Evolutionary conservation across 2,113 vertebrate genomes (phyloP).

Genomic region (Poeciliopsis turrubarensis): DNA sequence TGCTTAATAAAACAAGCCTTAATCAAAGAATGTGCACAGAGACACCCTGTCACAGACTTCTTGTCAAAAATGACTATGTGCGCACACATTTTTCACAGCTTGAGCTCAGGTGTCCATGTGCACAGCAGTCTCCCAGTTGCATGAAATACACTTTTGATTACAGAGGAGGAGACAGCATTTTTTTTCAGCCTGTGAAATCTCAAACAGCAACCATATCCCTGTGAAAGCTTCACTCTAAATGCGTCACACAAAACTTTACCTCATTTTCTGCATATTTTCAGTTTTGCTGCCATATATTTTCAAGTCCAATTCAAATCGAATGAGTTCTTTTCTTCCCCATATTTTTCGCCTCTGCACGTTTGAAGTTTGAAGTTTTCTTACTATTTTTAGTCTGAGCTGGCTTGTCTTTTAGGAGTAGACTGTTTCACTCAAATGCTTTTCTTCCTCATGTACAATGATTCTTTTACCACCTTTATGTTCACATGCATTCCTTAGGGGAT

Average conservation of each 20-base stretch:
- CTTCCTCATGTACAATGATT: conserved; percentile 63
- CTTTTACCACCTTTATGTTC: conserved; percentile 60
- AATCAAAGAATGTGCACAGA: conserved; percentile 5
- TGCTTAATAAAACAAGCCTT: conserved; percentile 3
- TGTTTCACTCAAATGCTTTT: conserved; percentile 29
- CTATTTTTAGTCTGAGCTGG: conserved; percentile 64
- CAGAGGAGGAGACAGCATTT: conserved; percentile 13
- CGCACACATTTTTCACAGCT: conserved; percentile 8
- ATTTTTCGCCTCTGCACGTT: conserved; percentile 37
- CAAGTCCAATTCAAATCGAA: conserved; percentile 44
- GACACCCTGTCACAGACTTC: conserved; percentile 2
- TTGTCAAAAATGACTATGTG: conserved; percentile 9
- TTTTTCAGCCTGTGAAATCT: conserved; percentile 31
- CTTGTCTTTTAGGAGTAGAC: conserved; percentile 53
- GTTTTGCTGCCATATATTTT: conserved; percentile 45
- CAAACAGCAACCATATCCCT: conserved; percentile 34
- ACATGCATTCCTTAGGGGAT: conserved; percentile 55
- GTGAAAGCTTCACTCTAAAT: conserved; percentile 33
- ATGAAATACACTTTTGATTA: conserved; percentile 45
- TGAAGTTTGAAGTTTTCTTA: conserved; percentile 49
- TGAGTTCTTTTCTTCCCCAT: conserved; percentile 29
- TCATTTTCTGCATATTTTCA: conserved; percentile 55
- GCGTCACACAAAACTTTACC: conserved; percentile 53
- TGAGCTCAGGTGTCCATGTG: conserved; percentile 27
- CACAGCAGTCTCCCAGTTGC: conserved; percentile 14